Conservation (phyloP, 2,888 invertebrate species). For the Hipparchia sbordonii region DNA sequence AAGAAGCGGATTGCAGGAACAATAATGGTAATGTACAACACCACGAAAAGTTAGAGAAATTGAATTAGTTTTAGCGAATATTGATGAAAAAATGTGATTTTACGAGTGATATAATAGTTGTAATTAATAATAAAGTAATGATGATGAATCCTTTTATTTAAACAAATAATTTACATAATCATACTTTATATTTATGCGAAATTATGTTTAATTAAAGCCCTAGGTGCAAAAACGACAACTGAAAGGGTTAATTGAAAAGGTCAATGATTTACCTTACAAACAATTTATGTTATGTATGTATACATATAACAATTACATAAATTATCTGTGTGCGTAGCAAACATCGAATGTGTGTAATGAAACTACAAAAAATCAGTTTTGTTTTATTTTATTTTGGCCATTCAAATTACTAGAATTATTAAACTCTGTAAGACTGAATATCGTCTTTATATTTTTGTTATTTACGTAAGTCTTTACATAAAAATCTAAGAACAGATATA, state of each 20-base stretch:
- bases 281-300: too few relatives aligned
- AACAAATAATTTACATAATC: too few relatives aligned
- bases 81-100: not conserved
- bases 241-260: too few relatives aligned
- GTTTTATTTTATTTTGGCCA: not conserved
- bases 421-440: too few relatives aligned
- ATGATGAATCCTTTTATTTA: too few relatives aligned
- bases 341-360: not conserved
- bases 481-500: slow-evolving; percentile 5
- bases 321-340: too few relatives aligned
- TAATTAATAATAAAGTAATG: too few relatives aligned
- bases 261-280: too few relatives aligned
- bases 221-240: too few relatives aligned
- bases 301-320: too few relatives aligned
- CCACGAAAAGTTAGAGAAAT: not conserved
- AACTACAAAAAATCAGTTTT: not conserved
- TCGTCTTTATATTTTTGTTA: not conserved
- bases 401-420: not conserved
- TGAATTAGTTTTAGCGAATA: not conserved
- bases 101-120: not conserved
- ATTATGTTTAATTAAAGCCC: too few relatives aligned
- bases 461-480: slow-evolving; percentile 3
- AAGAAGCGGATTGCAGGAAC: not conserved
- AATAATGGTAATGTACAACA: not conserved
- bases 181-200: too few relatives aligned